Base-by-base conservation (phyloP, 2,113 vertebrate species). In the Alligator mississippiensis region DNA sequence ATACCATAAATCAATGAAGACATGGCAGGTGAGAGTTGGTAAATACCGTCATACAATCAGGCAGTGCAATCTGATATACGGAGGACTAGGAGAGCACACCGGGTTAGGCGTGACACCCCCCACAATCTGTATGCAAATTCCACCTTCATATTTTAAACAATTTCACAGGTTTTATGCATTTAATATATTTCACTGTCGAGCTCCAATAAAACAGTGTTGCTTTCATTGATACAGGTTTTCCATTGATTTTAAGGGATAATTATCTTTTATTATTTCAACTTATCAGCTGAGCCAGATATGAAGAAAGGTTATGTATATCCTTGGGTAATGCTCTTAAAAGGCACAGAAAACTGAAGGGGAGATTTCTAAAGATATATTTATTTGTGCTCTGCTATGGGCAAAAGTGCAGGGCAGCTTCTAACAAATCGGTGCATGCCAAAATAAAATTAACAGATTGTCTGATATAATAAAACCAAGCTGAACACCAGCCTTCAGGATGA, bases 401-500 rank as follows among this genome's bases (percentile, higher is more conserved):
- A 95, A 80, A 60, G 47, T 85, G 60, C 66, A 4, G 1, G 17
- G 27, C 76, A 77, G 84, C 38, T 91, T 85, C 66, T 80, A 95
- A 66, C 61, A 93, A 94, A 93, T 83, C 92, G 90, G n/a, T 70
- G 79, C 93, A 90, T 90, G 80, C 58, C 90, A 93, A 97, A 95
- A 55, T 84, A 89, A 95, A 96, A 97, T 88, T 93, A 97, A 90
- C 94, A 89, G 95, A 61, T 90, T 78, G 64, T 90, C 87, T 94
- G 86, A 91, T 82, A 81, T 93, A 93, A 97, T 94, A 96, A 93
- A 92, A 95, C n/a, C n/a, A 30, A 94, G 80, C 55, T 85, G 88
- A 94, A 93, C 80, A 93, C 75, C 93, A 2, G 72, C 95, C 93
- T 94, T 95, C 85, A 93, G 93, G 92, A 97, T 87, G 9, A 91